Percentiles rank a stretch among this genome's conserved stretches.
Evolutionary conservation across 2,888 invertebrate species (phyloP).

Genomic region (Carpatolechia fugitivella): DNA sequence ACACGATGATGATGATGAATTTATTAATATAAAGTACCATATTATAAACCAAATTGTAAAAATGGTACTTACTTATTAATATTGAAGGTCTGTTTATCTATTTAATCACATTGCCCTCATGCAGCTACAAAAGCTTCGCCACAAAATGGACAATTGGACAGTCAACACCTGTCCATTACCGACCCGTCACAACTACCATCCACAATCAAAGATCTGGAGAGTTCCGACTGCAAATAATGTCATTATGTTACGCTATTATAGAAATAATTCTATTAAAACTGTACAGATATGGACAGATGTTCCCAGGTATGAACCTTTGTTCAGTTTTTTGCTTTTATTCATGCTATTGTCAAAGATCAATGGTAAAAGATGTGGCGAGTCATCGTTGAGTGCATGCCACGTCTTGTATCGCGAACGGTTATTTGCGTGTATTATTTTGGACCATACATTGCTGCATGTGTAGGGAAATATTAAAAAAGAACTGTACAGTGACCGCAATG

Average conservation of each 20-base stretch:
- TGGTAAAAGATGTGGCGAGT: neutral
- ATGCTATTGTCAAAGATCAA: neutral
- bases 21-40: too few relatives aligned
- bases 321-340: constrained; percentile 24
- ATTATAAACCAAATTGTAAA: too few relatives aligned
- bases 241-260: constrained; percentile 35
- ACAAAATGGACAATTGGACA: constrained; percentile 2
- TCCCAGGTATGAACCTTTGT: neutral
- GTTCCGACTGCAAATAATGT: constrained; percentile 23
- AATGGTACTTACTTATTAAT: too few relatives aligned
- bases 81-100: too few relatives aligned
- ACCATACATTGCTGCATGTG: neutral
- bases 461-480: neutral
- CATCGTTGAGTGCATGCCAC: neutral
- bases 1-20: too few relatives aligned
- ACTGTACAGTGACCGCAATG: neutral
- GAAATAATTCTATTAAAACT: constrained; percentile 21
- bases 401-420: too few relatives aligned
- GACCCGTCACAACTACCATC: neutral
- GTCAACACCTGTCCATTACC: constrained; percentile 51
- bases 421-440: neutral
- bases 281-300: constrained; percentile 3
- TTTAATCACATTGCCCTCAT: neutral
- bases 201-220: constrained; percentile 3
- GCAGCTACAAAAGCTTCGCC: neutral